Conservation (phyloP, 2,888 invertebrate species). For the Steinernema carpocapsae region DNA sequence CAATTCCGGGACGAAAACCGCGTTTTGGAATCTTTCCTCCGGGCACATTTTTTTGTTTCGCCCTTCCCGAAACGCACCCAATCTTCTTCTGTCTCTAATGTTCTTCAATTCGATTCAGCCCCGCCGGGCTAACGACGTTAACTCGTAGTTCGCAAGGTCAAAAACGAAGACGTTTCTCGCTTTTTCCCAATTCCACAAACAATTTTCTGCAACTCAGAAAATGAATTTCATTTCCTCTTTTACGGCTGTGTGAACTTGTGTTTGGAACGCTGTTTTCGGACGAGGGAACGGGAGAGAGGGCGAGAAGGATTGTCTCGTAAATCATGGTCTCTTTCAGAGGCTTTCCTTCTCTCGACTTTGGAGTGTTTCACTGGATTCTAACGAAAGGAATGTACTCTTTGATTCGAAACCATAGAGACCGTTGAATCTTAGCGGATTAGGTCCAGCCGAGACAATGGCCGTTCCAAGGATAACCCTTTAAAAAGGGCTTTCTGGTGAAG, state of each 20-base stretch:
- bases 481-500: background rate
- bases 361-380: background rate
- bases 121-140: background rate
- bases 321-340: background rate
- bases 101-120: background rate
- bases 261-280: conserved; percentile 1
- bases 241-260: conserved; percentile 17
- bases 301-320: background rate
- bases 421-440: background rate
- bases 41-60: too few relatives aligned
- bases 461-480: background rate
- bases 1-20: too few relatives aligned
- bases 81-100: too few relatives aligned
- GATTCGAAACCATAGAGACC: conserved; percentile 14
- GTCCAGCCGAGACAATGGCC: background rate
- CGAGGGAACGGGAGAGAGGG: background rate
- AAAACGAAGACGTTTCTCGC: background rate
- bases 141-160: too few relatives aligned
- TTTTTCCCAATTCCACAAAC: background rate
- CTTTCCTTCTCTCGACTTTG: too few relatives aligned
- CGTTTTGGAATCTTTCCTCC: too few relatives aligned
- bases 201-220: conserved; percentile 15
- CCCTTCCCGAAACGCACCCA: too few relatives aligned
- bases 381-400: background rate
- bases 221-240: conserved; percentile 31